These are phyloP conservation scores for Heliconius congener DNA, from an alignment of 1,140 invertebrate genomes.

Conservation along the genomic window DNA sequence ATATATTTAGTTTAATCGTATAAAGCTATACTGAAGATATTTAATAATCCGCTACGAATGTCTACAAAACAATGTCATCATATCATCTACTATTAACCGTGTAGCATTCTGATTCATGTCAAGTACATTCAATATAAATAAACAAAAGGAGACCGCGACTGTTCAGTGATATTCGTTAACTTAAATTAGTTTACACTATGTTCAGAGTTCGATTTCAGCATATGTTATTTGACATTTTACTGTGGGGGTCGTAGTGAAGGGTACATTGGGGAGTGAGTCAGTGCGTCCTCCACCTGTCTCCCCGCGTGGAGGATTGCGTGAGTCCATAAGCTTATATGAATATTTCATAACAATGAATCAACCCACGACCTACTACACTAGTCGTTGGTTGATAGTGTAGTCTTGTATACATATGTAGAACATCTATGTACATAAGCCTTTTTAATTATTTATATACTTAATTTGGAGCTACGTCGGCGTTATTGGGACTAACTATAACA, in stretches of 20 bases:
- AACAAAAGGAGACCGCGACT: not conserved
- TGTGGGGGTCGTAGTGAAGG: not conserved
- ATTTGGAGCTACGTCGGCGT: too few species aligned
- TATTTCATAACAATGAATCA: conserved; percentile 12
- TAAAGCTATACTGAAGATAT: too few species aligned
- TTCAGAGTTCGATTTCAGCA: not conserved
- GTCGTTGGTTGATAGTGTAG: not conserved
- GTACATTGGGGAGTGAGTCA: not conserved
- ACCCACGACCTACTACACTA: conserved; percentile 2
- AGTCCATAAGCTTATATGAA: conserved; percentile 11
- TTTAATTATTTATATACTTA: not conserved
- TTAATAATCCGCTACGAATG: not conserved
- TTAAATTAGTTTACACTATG: not conserved
- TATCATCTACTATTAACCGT: not conserved
- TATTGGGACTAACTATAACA: too few species aligned
- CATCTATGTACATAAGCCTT: not conserved
- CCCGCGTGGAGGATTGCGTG: not conserved
- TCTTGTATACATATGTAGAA: not conserved
- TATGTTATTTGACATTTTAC: conserved; percentile 1
- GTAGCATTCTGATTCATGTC: too few species aligned
- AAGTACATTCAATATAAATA: not conserved
- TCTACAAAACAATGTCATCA: not conserved
- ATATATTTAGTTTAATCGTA: too few species aligned
- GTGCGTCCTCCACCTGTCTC: not conserved
- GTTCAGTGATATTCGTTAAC: not conserved